phyloP scores from a whole-genome alignment of 2,113 vertebrate genomes.

The Isurus oxyrinchus region DNA sequence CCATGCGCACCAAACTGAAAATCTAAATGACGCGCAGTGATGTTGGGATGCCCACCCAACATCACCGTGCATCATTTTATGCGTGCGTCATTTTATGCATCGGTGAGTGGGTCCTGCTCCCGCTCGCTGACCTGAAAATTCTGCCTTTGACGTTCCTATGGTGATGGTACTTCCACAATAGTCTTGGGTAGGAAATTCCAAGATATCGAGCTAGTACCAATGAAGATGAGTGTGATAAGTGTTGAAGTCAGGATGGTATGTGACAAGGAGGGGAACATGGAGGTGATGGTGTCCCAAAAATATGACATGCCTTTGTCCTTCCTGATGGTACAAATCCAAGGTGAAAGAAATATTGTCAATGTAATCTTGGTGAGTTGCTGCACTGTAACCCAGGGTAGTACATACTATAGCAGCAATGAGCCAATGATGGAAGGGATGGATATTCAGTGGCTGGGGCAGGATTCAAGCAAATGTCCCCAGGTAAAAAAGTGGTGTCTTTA shows the following conservation, averaged over 20 bases:
- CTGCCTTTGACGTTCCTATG: too few species aligned
- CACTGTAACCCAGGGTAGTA: background rate
- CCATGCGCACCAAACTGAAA: too few species aligned
- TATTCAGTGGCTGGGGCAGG: background rate
- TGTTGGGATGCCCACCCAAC: too few species aligned
- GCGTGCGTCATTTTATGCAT: too few species aligned
- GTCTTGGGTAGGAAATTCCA: background rate
- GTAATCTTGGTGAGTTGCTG: background rate
- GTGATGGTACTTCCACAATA: background rate
- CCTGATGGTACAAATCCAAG: background rate
- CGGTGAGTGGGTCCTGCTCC: too few species aligned
- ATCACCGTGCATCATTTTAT: too few species aligned
- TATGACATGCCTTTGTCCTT: background rate
- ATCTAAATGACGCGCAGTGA: too few species aligned
- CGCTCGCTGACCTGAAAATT: too few species aligned
- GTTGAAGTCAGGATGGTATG: background rate
- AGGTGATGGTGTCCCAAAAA: background rate
- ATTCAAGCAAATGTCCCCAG: background rate
- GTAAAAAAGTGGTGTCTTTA: background rate
- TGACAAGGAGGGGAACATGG: background rate
- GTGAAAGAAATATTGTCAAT: background rate
- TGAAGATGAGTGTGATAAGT: background rate
- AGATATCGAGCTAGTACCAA: background rate
- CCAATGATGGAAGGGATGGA: background rate
- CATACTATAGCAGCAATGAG: background rate